phyloP scores from a whole-genome alignment of 2,888 invertebrate species.

The Abscondita cerata region DNA sequence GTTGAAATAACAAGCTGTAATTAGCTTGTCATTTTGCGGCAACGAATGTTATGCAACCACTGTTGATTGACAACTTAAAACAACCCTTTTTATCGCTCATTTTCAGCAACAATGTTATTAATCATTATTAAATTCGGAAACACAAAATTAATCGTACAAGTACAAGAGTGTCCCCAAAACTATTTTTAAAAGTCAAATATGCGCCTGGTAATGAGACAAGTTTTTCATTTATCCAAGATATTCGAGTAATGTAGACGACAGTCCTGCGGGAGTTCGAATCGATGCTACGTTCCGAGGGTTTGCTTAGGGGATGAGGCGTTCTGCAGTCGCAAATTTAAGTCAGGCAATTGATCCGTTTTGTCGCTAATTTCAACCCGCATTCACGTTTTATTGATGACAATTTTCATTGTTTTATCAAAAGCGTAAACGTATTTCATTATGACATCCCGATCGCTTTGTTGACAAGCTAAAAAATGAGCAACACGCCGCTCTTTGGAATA shows the following conservation, averaged over 20 bases:
- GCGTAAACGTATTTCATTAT: slow-evolving; percentile 8
- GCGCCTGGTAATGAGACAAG: slow-evolving; percentile 24
- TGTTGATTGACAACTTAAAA: slow-evolving; percentile 32
- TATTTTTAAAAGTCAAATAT: slow-evolving; percentile 8
- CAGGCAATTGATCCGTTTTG: slow-evolving; percentile 28
- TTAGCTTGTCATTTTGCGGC: slow-evolving; percentile 34
- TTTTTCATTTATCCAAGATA: slow-evolving; percentile 29
- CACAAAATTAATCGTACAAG: not conserved
- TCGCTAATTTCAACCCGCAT: slow-evolving; percentile 23
- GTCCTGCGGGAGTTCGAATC: slow-evolving; percentile 28
- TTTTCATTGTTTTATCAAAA: slow-evolving; percentile 6
- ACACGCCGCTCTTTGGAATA: not conserved
- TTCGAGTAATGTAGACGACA: slow-evolving; percentile 25
- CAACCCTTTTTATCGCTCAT: slow-evolving; percentile 7
- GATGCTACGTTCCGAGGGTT: slow-evolving; percentile 23
- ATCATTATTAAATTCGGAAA: not conserved
- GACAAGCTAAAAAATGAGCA: not conserved
- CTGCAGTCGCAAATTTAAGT: slow-evolving; percentile 20
- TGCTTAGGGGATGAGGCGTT: slow-evolving; percentile 10
- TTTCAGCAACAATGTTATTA: slow-evolving; percentile 1
- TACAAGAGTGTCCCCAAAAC: not conserved
- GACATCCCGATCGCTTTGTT: not conserved
- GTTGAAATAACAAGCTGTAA: slow-evolving; percentile 33
- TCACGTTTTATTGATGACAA: slow-evolving; percentile 11
- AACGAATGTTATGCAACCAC: slow-evolving; percentile 28